Evolutionary conservation across 2,888 invertebrate species (phyloP).

Genomic region (Trissoscelio sp.): DNA sequence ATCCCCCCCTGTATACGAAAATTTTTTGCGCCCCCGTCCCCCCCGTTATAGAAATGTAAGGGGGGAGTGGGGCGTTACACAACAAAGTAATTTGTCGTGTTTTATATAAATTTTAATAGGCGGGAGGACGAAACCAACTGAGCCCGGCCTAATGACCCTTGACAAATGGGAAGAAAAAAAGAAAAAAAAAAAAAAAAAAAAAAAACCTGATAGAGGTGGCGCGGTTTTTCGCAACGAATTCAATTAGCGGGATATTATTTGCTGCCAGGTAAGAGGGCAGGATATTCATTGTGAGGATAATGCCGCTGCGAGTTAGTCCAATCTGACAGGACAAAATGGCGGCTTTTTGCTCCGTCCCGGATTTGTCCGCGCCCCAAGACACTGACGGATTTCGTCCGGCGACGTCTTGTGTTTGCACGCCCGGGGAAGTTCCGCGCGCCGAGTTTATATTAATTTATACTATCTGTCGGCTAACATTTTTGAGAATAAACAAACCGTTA

Average conservation of each 20-base stretch:
- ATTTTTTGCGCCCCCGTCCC: too few relatives aligned
- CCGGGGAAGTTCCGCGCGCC: neutral
- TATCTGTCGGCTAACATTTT: conserved; percentile 28
- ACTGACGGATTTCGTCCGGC: conserved; percentile 48
- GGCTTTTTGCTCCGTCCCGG: conserved; percentile 30
- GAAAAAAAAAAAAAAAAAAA: neutral
- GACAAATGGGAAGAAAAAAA: conserved; percentile 24
- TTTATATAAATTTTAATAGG: too few relatives aligned
- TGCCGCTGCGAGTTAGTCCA: conserved; percentile 24
- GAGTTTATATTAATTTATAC: conserved; percentile 55
- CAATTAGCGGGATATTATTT: conserved; percentile 61
- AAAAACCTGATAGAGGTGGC: too few relatives aligned
- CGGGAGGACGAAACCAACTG: too few relatives aligned
- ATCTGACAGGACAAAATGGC: conserved; percentile 42
- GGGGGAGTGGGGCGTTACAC: too few relatives aligned
- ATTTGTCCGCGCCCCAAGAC: conserved; percentile 46
- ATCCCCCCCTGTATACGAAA: too few relatives aligned
- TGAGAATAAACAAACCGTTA: conserved; percentile 34
- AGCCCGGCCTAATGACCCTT: conserved; percentile 43
- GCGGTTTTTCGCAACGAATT: conserved; percentile 38
- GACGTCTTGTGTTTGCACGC: conserved; percentile 37
- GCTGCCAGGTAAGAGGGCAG: conserved; percentile 37
- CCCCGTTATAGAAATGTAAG: too few relatives aligned
- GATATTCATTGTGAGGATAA: conserved; percentile 44
- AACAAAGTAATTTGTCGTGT: too few relatives aligned